Percentiles rank a stretch among this genome's conserved stretches.
Conservation (phyloP, 2,113 vertebrate genomes). For the Ceratotherium simum region DNA sequence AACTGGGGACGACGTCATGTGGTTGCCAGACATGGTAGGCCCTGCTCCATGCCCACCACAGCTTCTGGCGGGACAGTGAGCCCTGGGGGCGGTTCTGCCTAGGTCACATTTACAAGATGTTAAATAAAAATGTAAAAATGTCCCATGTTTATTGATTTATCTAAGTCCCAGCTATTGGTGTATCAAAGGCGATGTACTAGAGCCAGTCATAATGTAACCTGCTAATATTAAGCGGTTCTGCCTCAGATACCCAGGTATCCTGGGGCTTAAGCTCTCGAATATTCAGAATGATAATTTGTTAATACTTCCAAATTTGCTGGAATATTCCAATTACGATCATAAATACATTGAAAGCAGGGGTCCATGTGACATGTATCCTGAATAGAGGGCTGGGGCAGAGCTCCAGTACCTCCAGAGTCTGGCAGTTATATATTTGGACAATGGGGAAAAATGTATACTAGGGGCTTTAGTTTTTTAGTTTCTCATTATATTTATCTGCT, state of each 20-base stretch:
- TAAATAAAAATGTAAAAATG: not conserved
- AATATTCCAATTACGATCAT: not conserved
- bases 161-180: not conserved
- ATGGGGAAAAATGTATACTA: not conserved
- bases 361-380: not conserved
- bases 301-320: not conserved
- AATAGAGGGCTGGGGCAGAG: not conserved
- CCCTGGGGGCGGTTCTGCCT: not conserved
- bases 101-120: not conserved
- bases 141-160: not conserved
- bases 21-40: not conserved
- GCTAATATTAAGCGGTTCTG: not conserved
- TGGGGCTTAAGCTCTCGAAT: too few species aligned
- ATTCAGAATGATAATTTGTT: not conserved
- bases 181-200: not conserved
- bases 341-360: too few species aligned
- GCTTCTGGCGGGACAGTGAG: not conserved
- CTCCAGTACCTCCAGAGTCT: accelerated
- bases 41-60: too few species aligned
- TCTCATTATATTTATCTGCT: not conserved
- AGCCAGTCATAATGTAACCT: not conserved
- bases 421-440: not conserved
- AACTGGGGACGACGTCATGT: not conserved
- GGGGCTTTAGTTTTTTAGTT: not conserved
- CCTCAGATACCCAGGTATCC: too few species aligned